A percentile compares a stretch with the other conserved stretches of the same genome.
Evolutionary conservation across 2,113 vertebrate genomes (phyloP).

Genomic region (Tenrec ecaudatus): DNA sequence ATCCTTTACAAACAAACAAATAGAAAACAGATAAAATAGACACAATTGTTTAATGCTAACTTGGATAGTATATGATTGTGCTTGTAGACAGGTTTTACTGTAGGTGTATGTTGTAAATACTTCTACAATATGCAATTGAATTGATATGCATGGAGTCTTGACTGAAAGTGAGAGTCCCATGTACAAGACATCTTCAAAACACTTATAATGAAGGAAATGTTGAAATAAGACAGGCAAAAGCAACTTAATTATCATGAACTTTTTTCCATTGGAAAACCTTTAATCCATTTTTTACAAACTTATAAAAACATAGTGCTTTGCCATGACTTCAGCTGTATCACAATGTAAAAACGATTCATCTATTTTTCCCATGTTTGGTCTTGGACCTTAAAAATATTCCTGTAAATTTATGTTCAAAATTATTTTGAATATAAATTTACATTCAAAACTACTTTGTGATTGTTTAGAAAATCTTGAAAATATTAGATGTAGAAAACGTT

Average conservation of each 20-base stretch:
- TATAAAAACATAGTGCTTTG: slow-evolving; percentile 53
- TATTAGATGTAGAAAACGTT: slow-evolving; percentile 2
- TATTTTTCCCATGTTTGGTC: slow-evolving; percentile 57
- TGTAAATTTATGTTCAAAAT: slow-evolving; percentile 61
- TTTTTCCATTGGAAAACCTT: not conserved
- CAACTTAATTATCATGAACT: not conserved
- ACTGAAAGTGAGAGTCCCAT: not conserved
- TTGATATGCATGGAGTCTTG: not conserved
- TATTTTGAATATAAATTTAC: slow-evolving; percentile 56
- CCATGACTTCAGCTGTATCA: slow-evolving; percentile 46
- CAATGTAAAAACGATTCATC: slow-evolving; percentile 62
- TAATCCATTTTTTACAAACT: slow-evolving; percentile 39
- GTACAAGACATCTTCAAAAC: not conserved
- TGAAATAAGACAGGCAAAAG: not conserved
- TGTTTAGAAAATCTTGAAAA: slow-evolving; percentile 70
- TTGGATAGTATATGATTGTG: not conserved
- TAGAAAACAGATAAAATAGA: not conserved
- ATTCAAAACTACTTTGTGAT: slow-evolving; percentile 61
- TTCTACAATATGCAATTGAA: not conserved
- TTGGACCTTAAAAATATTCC: slow-evolving; percentile 45
- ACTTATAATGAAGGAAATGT: not conserved
- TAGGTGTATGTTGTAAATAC: not conserved
- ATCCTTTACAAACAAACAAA: not conserved
- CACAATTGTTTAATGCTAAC: not conserved
- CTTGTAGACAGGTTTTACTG: not conserved